phyloP scores from a whole-genome alignment of 2,888 invertebrate genomes.

The Corbicula japonica region DNA sequence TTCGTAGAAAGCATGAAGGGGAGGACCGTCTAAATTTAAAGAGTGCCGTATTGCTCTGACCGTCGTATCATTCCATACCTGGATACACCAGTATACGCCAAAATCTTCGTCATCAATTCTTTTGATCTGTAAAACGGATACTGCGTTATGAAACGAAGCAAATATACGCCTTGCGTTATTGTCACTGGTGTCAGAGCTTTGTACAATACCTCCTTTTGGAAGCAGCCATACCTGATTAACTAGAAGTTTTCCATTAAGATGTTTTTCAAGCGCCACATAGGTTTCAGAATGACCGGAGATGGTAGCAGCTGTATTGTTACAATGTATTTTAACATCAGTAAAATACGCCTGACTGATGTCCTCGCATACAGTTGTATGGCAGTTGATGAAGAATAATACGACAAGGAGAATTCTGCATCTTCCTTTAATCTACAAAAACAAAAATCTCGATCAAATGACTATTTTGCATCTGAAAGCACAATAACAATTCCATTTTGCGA shows the following conservation, averaged over 20 bases:
- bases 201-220: constrained; percentile 28
- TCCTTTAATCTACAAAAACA: too few species aligned
- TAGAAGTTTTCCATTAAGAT: neutral
- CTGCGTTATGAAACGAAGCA: neutral
- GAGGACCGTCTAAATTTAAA: constrained; percentile 75
- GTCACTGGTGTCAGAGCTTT: neutral
- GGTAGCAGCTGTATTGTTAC: constrained; percentile 3
- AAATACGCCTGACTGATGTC: constrained; percentile 15
- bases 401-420: too few species aligned
- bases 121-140: constrained; percentile 44
- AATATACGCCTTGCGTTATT: neutral
- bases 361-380: too few species aligned
- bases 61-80: constrained; percentile 47
- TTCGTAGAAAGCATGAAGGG: constrained; percentile 65
- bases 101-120: constrained; percentile 72
- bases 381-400: too few species aligned
- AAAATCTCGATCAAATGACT: too few species aligned
- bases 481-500: too few species aligned
- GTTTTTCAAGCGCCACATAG: neutral
- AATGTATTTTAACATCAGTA: neutral
- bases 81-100: constrained; percentile 75
- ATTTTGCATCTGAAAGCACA: too few species aligned
- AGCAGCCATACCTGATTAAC: constrained; percentile 36
- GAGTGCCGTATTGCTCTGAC: constrained; percentile 64
- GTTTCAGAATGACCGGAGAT: neutral